Evolutionary conservation across 2,888 invertebrate species (phyloP).

Genomic region (Horisme vitalbata): DNA sequence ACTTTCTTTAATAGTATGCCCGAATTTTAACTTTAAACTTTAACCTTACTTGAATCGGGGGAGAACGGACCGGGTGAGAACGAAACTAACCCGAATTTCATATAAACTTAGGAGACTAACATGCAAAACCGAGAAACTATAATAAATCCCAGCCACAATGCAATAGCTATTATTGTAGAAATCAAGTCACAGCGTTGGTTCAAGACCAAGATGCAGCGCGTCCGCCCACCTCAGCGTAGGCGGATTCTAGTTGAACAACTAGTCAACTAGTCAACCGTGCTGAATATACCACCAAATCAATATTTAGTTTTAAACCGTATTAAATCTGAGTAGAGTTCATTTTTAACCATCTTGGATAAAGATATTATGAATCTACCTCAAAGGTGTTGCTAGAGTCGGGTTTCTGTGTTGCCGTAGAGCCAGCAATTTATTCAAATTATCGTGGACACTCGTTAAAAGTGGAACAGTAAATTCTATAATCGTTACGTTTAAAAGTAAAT

Average conservation of each 20-base stretch:
- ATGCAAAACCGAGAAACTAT: constrained; percentile 17
- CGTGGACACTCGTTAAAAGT: constrained; percentile 43
- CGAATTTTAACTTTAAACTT: no score
- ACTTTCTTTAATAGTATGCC: no score
- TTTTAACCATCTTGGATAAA: not conserved
- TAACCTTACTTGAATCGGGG: no score
- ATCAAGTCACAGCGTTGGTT: constrained; percentile 33
- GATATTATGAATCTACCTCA: constrained; percentile 17
- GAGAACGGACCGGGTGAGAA: no score
- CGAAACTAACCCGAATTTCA: no score
- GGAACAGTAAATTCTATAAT: constrained; percentile 37
- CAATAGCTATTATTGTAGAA: constrained; percentile 27
- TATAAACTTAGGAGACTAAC: not conserved
- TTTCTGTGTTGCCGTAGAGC: constrained; percentile 2
- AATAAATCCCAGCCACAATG: constrained; percentile 20
- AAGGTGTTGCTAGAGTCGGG: constrained; percentile 34
- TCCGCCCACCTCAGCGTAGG: constrained; percentile 47
- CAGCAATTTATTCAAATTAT: constrained; percentile 57
- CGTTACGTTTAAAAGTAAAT: constrained; percentile 32
- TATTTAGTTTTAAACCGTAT: constrained; percentile 12
- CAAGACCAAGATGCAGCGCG: constrained; percentile 41
- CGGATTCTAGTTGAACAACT: constrained; percentile 37
- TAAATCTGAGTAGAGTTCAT: not conserved
- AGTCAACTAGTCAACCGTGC: constrained; percentile 38
- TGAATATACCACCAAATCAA: constrained; percentile 8